Percentiles rank a stretch among this genome's conserved stretches.
phyloP scores from a whole-genome alignment of 1,140 invertebrate species.

The Phenacoccus solenopsis region DNA sequence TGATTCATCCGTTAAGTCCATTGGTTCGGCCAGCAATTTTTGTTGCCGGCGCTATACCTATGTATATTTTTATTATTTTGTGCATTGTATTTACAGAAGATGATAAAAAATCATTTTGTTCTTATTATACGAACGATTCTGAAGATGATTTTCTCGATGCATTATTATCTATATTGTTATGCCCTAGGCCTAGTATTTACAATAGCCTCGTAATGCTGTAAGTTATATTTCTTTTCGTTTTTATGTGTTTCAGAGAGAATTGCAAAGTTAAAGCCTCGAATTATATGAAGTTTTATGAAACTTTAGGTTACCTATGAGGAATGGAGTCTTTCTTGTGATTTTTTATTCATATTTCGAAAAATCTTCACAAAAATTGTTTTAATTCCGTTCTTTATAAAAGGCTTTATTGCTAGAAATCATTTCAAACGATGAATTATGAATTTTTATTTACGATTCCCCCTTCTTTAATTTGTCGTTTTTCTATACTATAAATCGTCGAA shows the following conservation, averaged over 20 bases:
- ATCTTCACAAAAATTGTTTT: not conserved
- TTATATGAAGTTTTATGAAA: slow-evolving; percentile 13
- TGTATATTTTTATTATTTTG: not conserved
- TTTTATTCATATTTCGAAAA: slow-evolving; percentile 5
- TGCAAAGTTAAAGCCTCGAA: slow-evolving; percentile 6
- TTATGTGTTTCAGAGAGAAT: slow-evolving; percentile 12
- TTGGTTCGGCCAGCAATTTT: no score
- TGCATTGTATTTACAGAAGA: not conserved
- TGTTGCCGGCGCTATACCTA: no score
- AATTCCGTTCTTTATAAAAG: not conserved
- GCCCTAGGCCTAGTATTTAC: not conserved
- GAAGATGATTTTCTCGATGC: not conserved
- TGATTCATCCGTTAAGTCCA: no score
- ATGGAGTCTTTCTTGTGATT: slow-evolving; percentile 13
- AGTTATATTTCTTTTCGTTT: not conserved
- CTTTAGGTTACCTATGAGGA: slow-evolving; percentile 6
- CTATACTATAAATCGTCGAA: not conserved
- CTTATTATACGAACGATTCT: not conserved
- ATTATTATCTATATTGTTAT: not conserved
- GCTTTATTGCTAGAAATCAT: not conserved
- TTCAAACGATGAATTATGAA: not conserved
- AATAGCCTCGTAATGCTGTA: not conserved
- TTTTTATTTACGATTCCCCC: not conserved
- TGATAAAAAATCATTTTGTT: not conserved
- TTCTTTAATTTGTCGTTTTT: not conserved